A percentile compares a stretch with the other conserved stretches of the same genome.
Evolutionary conservation across 2,797 vertebrate species (phyloP).

Genomic region (Rhadinocentrus ornatus): DNA sequence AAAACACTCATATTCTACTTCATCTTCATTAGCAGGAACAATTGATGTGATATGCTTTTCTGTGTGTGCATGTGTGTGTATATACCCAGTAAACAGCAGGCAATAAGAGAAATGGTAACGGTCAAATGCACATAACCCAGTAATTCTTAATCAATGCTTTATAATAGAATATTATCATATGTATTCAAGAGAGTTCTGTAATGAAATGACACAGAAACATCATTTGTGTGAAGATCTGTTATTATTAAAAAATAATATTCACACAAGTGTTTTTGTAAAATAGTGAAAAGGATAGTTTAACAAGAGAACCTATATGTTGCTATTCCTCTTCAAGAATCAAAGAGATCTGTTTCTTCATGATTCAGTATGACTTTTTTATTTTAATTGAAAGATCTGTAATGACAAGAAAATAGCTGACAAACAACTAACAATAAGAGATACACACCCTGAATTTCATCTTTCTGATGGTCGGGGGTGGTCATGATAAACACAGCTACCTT

Average conservation of each 20-base stretch:
- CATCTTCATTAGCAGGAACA: conserved; percentile 81
- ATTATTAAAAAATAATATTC: neutral
- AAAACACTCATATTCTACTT: conserved; percentile 83
- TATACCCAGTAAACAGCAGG: conserved; percentile 13
- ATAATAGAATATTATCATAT: neutral
- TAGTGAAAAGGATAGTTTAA: too few species aligned
- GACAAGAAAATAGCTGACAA: too few species aligned
- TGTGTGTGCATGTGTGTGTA: conserved; percentile 25
- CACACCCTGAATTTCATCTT: too few species aligned
- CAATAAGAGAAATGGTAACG: conserved; percentile 23
- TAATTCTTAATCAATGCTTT: neutral
- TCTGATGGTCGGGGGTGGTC: too few species aligned
- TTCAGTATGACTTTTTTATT: too few species aligned
- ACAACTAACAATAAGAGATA: too few species aligned
- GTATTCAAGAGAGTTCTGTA: neutral
- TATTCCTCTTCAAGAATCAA: too few species aligned
- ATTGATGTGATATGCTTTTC: conserved; percentile 69
- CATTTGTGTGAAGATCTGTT: neutral
- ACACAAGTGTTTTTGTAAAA: neutral
- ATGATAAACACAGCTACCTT: too few species aligned
- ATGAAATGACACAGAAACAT: neutral
- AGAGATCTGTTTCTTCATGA: too few species aligned
- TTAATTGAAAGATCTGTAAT: too few species aligned
- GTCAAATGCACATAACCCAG: neutral
- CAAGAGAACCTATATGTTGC: too few species aligned